A percentile compares a stretch with the other conserved stretches of the same genome.
Evolutionary conservation across 1,140 invertebrate genomes (phyloP).

Genomic region (Lysiphlebus fabarum): DNA sequence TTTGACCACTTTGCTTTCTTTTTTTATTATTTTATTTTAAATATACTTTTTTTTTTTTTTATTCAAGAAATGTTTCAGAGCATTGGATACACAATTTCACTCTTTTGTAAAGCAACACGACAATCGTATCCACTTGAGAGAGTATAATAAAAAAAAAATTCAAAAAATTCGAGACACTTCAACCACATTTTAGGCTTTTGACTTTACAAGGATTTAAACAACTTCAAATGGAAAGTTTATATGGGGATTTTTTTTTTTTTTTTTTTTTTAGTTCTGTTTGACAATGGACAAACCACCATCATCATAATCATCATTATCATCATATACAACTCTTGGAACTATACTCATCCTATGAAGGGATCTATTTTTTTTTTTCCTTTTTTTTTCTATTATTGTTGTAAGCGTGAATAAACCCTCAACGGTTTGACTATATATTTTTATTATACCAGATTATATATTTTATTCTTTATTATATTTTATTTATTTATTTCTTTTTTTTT

Average conservation of each 20-base stretch:
- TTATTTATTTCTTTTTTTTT: too few species aligned
- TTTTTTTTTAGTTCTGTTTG: too few species aligned
- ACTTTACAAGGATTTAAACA: slow-evolving; percentile 53
- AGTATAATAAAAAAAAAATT: slow-evolving; percentile 30
- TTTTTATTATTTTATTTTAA: not conserved
- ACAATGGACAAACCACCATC: too few species aligned
- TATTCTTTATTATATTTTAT: too few species aligned
- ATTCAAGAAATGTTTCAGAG: slow-evolving; percentile 8
- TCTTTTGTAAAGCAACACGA: slow-evolving; percentile 41
- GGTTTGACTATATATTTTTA: too few species aligned
- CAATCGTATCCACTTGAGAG: slow-evolving; percentile 50
- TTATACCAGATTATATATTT: too few species aligned
- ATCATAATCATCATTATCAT: not conserved
- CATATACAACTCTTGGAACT: slow-evolving; percentile 7
- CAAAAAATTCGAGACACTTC: slow-evolving; percentile 34
- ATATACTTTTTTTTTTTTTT: slow-evolving; percentile 10
- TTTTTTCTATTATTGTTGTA: not conserved
- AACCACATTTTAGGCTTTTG: slow-evolving; percentile 29
- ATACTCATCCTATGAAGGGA: slow-evolving; percentile 6
- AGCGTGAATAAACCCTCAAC: too few species aligned
- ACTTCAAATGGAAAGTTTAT: slow-evolving; percentile 39
- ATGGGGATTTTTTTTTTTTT: not conserved
- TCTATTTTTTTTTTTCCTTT: not conserved
- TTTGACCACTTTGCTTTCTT: too few species aligned
- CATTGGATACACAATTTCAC: slow-evolving; percentile 41